These are phyloP conservation scores for Deilephila porcellus DNA, from an alignment of 2,888 invertebrate species.

Conservation along the genomic window DNA sequence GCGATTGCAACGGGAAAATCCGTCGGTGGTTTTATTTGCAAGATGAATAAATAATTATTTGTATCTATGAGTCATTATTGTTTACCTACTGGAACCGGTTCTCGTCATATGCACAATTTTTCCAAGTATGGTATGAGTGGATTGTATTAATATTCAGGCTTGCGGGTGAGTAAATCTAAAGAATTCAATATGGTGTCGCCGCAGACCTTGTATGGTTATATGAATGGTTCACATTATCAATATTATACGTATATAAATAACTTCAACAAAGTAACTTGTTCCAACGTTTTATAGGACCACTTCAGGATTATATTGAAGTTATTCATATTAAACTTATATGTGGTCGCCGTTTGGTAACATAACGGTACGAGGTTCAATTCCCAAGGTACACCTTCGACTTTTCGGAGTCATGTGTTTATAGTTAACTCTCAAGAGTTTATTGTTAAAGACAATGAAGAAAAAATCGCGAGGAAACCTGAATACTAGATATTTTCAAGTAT, in stretches of 20 bases:
- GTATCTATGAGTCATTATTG: slow-evolving; percentile 63
- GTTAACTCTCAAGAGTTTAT: too few relatives aligned
- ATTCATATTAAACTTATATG: neutral
- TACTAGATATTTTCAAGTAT: too few relatives aligned
- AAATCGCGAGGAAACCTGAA: too few relatives aligned
- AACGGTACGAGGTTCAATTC: too few relatives aligned
- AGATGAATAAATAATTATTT: slow-evolving; percentile 52
- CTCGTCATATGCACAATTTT: slow-evolving; percentile 65
- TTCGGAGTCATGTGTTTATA: too few relatives aligned
- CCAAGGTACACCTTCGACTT: too few relatives aligned
- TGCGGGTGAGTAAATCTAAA: slow-evolving; percentile 57
- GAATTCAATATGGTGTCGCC: slow-evolving; percentile 50
- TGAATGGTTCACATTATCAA: slow-evolving; percentile 34
- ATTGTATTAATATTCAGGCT: slow-evolving; percentile 55
- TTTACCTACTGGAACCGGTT: slow-evolving; percentile 64
- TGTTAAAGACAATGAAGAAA: too few relatives aligned
- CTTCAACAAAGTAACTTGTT: neutral
- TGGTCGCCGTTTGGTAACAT: too few relatives aligned
- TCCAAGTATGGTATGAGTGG: slow-evolving; percentile 69
- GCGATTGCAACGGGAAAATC: slow-evolving; percentile 55
- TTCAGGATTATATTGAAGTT: neutral
- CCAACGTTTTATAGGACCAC: too few relatives aligned
- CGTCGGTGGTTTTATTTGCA: slow-evolving; percentile 48
- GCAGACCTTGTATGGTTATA: slow-evolving; percentile 58
- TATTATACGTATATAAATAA: neutral